Percentiles rank a stretch among this genome's conserved stretches.
Conservation (phyloP, 2,113 vertebrate species). For the Helogale parvula region DNA sequence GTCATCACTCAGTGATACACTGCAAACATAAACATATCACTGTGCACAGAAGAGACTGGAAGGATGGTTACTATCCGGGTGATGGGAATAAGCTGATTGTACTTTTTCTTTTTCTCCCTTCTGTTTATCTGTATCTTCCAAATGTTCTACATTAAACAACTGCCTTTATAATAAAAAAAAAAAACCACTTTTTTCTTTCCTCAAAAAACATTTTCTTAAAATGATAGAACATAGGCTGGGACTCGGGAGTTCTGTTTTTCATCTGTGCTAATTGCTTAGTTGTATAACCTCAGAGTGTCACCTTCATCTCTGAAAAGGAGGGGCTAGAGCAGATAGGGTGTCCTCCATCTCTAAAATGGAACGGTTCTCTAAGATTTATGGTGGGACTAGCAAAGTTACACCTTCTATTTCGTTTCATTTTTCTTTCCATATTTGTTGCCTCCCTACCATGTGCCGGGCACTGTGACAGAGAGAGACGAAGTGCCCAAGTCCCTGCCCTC, state of each 20-base stretch:
- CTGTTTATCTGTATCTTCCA: background rate
- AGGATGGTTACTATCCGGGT: background rate
- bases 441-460: background rate
- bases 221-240: background rate
- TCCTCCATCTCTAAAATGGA: background rate
- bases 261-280: background rate
- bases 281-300: background rate
- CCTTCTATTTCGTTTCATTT: background rate
- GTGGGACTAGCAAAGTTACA: background rate
- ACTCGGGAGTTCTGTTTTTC: background rate
- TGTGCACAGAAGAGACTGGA: background rate
- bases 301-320: slow-evolving; percentile 11
- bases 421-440: background rate
- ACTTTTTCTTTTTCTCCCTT: background rate
- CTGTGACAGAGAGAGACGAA: background rate
- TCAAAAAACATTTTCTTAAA: background rate
- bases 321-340: background rate
- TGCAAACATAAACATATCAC: background rate
- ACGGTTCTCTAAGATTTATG: background rate
- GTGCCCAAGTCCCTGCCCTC: background rate
- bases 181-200: too few species aligned
- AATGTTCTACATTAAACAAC: slow-evolving; percentile 18
- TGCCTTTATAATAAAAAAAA: background rate
- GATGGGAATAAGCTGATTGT: background rate
- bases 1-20: background rate